These are phyloP conservation scores for Emberiza fucata DNA, from an alignment of 2,113 vertebrate genomes.

Conservation along the genomic window DNA sequence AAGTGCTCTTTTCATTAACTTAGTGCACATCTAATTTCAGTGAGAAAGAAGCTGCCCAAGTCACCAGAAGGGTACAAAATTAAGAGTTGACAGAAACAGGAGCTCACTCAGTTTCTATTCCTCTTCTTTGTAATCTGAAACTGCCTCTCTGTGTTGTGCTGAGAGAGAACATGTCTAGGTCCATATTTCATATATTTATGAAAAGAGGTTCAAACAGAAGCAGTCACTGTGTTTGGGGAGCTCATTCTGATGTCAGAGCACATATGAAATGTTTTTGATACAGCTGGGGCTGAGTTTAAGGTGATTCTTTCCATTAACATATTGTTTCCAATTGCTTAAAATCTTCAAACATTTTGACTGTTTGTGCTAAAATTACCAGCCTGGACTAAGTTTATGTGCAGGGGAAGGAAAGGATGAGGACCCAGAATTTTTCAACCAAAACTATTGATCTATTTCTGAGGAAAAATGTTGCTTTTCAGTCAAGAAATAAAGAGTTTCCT, in stretches of 20 bases:
- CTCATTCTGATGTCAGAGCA: background rate
- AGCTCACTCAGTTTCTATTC: background rate
- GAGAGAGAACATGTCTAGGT: background rate
- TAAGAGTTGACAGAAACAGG: background rate
- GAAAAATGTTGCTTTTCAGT: background rate
- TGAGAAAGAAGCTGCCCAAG: background rate
- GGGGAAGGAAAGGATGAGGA: background rate
- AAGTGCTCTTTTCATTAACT: background rate
- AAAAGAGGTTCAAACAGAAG: background rate
- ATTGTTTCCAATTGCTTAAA: background rate
- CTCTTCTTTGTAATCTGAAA: background rate
- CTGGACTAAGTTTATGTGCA: background rate
- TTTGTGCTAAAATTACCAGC: background rate
- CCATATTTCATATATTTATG: background rate
- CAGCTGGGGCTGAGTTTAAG: background rate
- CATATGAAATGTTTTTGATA: background rate
- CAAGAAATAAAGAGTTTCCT: background rate
- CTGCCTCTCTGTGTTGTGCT: background rate
- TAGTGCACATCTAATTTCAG: background rate
- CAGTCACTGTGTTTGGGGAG: background rate
- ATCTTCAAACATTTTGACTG: background rate
- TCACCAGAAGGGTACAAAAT: background rate
- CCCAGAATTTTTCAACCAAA: background rate
- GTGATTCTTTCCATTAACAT: background rate
- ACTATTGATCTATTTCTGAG: background rate